phyloP scores from a whole-genome alignment of 2,113 vertebrate genomes.

The Lonchura striata region DNA sequence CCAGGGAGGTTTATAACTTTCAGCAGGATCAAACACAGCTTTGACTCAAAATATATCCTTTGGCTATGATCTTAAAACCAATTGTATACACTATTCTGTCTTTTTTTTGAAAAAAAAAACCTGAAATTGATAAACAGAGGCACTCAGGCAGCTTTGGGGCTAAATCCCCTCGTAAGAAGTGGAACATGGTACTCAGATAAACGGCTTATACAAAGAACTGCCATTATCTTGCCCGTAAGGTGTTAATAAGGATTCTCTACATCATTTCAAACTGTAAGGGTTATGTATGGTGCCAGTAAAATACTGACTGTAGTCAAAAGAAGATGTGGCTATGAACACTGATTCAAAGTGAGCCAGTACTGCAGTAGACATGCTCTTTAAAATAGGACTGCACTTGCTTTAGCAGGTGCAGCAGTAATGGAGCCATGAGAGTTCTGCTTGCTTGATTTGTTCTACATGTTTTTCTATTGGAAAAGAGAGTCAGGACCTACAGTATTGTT shows the following conservation, averaged over 20 bases:
- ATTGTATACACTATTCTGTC: neutral
- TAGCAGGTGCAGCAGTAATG: neutral
- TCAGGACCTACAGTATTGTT: neutral
- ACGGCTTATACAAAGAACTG: neutral
- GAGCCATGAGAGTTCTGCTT: neutral
- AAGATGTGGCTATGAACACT: neutral
- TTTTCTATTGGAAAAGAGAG: neutral
- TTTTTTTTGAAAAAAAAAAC: no score
- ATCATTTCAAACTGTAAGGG: neutral
- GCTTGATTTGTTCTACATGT: neutral
- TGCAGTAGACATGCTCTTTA: neutral
- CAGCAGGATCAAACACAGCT: neutral
- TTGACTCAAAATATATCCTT: slow-evolving; percentile 7
- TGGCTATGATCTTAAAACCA: neutral
- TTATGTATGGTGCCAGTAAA: neutral
- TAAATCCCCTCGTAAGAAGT: neutral
- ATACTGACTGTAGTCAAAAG: neutral
- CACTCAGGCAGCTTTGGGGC: neutral
- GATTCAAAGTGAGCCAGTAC: neutral
- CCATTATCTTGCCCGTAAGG: neutral
- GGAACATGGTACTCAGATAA: neutral
- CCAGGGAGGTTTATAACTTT: neutral
- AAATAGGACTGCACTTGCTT: neutral
- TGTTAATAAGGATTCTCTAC: neutral
- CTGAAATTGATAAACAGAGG: neutral